Conservation (phyloP, 2,797 vertebrate species). For the Sebastes vulpes region DNA sequence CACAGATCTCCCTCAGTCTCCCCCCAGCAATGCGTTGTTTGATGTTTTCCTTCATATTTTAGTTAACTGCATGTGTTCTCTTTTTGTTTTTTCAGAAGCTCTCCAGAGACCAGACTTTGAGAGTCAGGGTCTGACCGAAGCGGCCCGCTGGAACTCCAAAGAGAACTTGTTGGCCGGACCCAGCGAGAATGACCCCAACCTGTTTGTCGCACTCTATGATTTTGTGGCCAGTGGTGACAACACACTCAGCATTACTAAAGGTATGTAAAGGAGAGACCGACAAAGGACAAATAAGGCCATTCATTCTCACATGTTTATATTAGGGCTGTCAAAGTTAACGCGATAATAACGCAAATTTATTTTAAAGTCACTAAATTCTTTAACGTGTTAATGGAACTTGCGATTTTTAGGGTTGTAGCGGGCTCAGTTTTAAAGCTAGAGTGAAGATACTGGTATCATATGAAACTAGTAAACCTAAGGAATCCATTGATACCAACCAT, state of each 20-base stretch:
- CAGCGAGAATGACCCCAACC: conserved; percentile 98
- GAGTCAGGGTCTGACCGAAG: conserved; percentile 93
- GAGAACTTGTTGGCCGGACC: conserved; percentile 96
- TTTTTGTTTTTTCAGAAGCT: conserved; percentile 88
- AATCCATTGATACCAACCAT: no score
- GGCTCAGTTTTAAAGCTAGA: no score
- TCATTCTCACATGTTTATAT: neutral
- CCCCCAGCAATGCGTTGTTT: conserved; percentile 5
- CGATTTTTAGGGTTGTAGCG: no score
- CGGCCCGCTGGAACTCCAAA: conserved; percentile 99
- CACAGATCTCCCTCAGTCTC: neutral
- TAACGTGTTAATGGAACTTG: no score
- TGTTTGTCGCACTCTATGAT: conserved; percentile 98
- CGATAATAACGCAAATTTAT: no score
- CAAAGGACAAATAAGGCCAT: neutral
- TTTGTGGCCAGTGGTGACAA: conserved; percentile 99
- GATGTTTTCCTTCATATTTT: conserved; percentile 15
- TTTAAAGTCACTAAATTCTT: no score
- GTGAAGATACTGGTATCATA: no score
- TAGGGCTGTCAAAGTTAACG: no score
- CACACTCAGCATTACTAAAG: conserved; percentile 99
- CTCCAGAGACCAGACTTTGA: conserved; percentile 97
- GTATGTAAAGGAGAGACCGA: conserved; percentile 68
- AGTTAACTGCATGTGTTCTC: neutral
- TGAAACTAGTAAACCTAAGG: no score